Conservation (phyloP, 92 coral and sea anemone species). For the Palythoa grandiflora region DNA sequence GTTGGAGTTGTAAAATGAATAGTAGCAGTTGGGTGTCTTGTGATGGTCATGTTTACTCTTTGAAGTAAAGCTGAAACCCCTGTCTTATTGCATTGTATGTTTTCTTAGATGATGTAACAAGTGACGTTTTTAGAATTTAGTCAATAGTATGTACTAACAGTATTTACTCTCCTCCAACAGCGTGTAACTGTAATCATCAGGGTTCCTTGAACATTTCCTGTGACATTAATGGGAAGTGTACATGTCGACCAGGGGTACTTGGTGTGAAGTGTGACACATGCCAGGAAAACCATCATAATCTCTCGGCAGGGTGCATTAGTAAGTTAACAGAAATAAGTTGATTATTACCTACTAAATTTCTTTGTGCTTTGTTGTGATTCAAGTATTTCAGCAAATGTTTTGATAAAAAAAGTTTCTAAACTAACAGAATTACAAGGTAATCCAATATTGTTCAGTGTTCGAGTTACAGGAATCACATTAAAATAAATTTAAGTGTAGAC, state of each 20-base stretch:
- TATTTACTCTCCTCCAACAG: slow-evolving; percentile 41
- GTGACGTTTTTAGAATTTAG: too few relatives aligned
- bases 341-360: neutral
- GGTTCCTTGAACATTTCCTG: slow-evolving; percentile 93
- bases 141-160: neutral
- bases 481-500: too few relatives aligned
- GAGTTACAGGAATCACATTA: too few relatives aligned
- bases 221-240: slow-evolving; percentile 83
- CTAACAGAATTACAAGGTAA: too few relatives aligned
- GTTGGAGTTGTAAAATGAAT: too few relatives aligned
- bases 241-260: slow-evolving; percentile 92
- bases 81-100: too few relatives aligned
- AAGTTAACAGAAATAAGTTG: slow-evolving; percentile 41
- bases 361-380: neutral
- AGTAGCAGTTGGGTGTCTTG: too few relatives aligned
- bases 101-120: too few relatives aligned
- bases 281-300: slow-evolving; percentile 89
- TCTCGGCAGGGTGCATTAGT: slow-evolving; percentile 93
- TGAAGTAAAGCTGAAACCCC: too few relatives aligned
- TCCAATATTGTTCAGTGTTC: too few relatives aligned
- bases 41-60: too few relatives aligned
- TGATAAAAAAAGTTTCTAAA: too few relatives aligned
- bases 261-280: slow-evolving; percentile 95
- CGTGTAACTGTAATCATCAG: slow-evolving; percentile 87
- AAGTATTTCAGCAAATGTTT: neutral